These are phyloP conservation scores for Hippolais icterina DNA, from an alignment of 2,113 vertebrate species.

Conservation along the genomic window DNA sequence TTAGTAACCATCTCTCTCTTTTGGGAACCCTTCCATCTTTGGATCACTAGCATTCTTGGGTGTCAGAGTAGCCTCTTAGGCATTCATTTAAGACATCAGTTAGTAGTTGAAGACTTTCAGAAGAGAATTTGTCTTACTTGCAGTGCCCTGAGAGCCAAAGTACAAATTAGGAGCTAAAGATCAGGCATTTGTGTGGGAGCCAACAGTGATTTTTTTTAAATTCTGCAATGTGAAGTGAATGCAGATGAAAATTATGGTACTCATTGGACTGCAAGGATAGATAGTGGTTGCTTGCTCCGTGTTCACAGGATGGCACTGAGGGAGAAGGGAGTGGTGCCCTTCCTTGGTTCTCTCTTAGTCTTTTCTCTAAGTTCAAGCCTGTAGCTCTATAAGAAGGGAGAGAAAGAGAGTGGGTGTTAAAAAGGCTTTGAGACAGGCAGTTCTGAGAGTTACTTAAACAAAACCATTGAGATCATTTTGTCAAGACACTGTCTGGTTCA, in stretches of 20 bases:
- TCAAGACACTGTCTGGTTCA: constrained; percentile 13
- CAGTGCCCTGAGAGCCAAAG: not conserved
- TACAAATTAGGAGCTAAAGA: not conserved
- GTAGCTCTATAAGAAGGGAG: constrained; percentile 27
- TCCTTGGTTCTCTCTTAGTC: not conserved
- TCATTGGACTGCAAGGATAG: not conserved
- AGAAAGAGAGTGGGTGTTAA: constrained; percentile 53
- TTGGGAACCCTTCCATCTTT: not conserved
- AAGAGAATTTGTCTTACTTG: not conserved
- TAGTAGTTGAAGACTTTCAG: not conserved
- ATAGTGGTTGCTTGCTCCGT: not conserved
- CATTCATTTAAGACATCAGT: accelerated
- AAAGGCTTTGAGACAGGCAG: constrained; percentile 55
- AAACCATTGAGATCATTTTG: constrained; percentile 57
- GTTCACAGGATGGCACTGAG: not conserved
- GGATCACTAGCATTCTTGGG: not conserved
- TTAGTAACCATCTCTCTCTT: not conserved
- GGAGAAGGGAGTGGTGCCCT: not conserved
- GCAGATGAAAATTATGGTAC: not conserved
- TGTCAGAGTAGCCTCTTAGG: not conserved
- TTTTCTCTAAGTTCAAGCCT: not conserved
- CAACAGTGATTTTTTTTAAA: not conserved
- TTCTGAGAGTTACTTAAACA: constrained; percentile 63
- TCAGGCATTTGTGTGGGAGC: not conserved
- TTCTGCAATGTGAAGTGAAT: not conserved